Evolutionary conservation across 2,797 vertebrate species (phyloP).

Genomic region (Alcedo quadribrachys): DNA sequence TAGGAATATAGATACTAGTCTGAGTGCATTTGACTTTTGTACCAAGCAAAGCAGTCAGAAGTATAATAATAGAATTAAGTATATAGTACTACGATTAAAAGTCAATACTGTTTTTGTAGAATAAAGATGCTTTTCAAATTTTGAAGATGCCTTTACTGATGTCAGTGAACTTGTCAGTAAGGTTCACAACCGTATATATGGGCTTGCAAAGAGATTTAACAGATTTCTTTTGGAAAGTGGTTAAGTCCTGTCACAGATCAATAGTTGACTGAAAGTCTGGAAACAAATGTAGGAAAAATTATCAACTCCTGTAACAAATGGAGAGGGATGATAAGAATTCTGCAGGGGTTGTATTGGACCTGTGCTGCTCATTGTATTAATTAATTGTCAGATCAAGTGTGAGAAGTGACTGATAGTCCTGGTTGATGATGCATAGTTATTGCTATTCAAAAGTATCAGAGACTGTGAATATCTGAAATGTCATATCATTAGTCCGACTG

Average conservation of each 20-base stretch:
- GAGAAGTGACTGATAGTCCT: background rate
- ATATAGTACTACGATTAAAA: background rate
- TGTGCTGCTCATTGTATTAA: background rate
- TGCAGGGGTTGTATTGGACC: fast-evolving
- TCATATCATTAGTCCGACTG: background rate
- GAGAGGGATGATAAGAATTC: background rate
- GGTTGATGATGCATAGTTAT: background rate
- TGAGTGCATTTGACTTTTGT: background rate
- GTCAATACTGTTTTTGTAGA: background rate
- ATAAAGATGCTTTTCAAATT: background rate
- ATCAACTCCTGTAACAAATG: background rate
- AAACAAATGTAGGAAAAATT: background rate
- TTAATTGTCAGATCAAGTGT: background rate
- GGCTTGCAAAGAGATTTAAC: background rate
- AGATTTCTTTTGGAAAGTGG: background rate
- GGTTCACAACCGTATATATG: background rate
- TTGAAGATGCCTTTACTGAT: background rate
- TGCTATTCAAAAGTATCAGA: background rate
- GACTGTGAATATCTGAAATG: background rate
- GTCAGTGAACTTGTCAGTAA: background rate
- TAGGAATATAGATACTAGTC: background rate
- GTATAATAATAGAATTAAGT: background rate
- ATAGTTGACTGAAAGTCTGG: background rate
- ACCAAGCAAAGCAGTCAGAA: background rate
- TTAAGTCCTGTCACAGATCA: background rate